phyloP scores from a whole-genome alignment of 1,140 invertebrate genomes.

The Sycobia sp. region DNA sequence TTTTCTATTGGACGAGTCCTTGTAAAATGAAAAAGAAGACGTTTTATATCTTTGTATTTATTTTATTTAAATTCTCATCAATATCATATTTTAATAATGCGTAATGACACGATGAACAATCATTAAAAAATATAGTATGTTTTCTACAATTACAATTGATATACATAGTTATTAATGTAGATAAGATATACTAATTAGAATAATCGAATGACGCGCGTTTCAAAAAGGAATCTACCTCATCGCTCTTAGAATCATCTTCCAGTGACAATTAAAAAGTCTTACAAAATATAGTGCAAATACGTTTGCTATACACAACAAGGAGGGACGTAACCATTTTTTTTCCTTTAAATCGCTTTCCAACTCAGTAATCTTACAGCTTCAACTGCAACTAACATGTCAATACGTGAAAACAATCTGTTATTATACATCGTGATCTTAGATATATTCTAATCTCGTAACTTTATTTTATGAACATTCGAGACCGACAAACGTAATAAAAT shows the following conservation, averaged over 20 bases:
- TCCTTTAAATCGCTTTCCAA: constrained; percentile 24
- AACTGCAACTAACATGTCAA: constrained; percentile 22
- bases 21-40: no score
- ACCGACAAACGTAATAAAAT: constrained; percentile 13
- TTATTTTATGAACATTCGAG: constrained; percentile 4
- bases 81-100: constrained; percentile 37
- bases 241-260: constrained; percentile 29
- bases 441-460: neutral
- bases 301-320: constrained; percentile 53
- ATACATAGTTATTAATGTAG: constrained; percentile 40
- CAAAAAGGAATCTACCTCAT: constrained; percentile 24
- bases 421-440: no score
- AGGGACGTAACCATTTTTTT: constrained; percentile 38
- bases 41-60: constrained; percentile 23
- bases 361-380: constrained; percentile 7
- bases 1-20: no score
- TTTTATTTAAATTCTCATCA: constrained; percentile 40
- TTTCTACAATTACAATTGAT: constrained; percentile 56
- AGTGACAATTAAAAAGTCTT: constrained; percentile 53
- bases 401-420: constrained; percentile 16
- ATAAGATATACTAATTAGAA: constrained; percentile 43
- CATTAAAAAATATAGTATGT: constrained; percentile 61
- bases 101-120: constrained; percentile 46
- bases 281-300: constrained; percentile 59
- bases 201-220: constrained; percentile 31